Conservation (phyloP, 2,113 vertebrate species). For the Labeo catla region DNA sequence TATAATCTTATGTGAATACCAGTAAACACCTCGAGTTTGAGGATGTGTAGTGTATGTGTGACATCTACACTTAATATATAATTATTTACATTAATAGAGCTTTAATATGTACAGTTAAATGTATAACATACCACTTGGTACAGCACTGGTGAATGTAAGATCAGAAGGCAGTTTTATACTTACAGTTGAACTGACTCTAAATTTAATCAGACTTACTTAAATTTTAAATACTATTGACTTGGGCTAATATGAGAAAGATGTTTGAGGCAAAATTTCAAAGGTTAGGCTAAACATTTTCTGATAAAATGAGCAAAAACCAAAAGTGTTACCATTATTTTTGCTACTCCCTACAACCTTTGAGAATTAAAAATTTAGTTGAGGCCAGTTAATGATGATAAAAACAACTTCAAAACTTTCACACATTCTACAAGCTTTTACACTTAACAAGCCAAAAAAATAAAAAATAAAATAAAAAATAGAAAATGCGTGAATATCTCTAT, state of each 20-base stretch:
- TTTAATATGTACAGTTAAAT: neutral
- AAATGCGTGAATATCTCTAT: slow-evolving; percentile 14
- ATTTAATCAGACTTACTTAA: neutral
- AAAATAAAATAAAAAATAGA: neutral
- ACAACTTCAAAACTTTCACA: neutral
- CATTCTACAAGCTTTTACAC: neutral
- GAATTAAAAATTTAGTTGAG: neutral
- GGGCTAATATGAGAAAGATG: neutral
- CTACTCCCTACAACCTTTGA: neutral
- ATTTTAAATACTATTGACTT: neutral
- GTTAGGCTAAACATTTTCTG: neutral
- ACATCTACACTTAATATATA: neutral
- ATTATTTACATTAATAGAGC: neutral
- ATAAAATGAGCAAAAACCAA: neutral
- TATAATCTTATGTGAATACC: neutral
- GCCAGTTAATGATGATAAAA: neutral
- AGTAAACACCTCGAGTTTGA: neutral
- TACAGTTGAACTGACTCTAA: neutral
- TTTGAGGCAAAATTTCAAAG: neutral
- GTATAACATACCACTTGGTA: neutral
- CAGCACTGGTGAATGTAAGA: neutral
- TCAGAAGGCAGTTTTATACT: neutral
- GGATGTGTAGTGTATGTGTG: neutral
- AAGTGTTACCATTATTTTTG: neutral
- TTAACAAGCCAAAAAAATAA: neutral